Evolutionary conservation across 2,888 invertebrate genomes (phyloP), one percentile per base, ranked within the genome.

Genomic region (Serripes groenlandicus): DNA sequence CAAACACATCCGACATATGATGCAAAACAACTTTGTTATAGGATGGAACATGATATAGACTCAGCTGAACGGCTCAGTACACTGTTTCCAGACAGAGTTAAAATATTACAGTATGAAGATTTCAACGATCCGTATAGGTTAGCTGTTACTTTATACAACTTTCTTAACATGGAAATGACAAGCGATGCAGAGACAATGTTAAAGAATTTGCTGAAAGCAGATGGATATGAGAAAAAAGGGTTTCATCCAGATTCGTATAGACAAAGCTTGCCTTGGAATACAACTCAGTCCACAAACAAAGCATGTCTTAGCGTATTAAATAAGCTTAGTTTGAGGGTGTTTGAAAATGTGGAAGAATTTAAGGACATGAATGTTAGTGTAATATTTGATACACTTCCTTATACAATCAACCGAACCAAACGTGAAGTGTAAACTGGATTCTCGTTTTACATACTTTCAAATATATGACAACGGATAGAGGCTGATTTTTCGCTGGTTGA

Each of bases 21-120:
- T 26, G 58, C 26, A 3, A 58, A 58, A 58, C 11, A 28, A 3
- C 26, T 58, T 5, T 58, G 58, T 58, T 7, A 58, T 7, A 23
- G 58, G 28, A 58, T 58, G 23, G 58, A 58, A 58, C 23, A 58
- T 5, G 58, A 58, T 15, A 26, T 58, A 3, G 58, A 5, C 2
- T 28, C 7, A 28, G 58, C 58, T 7, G 23, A 26, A 26, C 11
- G 15, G 15, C 28, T 58, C 4, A 58, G 28, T 23, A 3, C 26
- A 7, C 4, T n/a, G 3, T 79, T 28, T 54, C 79, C 74, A 30
- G 35, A 54, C 21, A 56, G 79, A 18, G 56, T 79, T 18, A 70
- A 49, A 30, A 62, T 70, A 9, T 21, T 79, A 0, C 79, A 79
- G 28, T 79, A 79, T 21, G 79, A 79, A 62, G 75, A 75, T 37